Percentiles rank a stretch among this genome's conserved stretches.
phyloP scores from a whole-genome alignment of 2,797 vertebrate species.

The Zenarchopterus dispar region DNA sequence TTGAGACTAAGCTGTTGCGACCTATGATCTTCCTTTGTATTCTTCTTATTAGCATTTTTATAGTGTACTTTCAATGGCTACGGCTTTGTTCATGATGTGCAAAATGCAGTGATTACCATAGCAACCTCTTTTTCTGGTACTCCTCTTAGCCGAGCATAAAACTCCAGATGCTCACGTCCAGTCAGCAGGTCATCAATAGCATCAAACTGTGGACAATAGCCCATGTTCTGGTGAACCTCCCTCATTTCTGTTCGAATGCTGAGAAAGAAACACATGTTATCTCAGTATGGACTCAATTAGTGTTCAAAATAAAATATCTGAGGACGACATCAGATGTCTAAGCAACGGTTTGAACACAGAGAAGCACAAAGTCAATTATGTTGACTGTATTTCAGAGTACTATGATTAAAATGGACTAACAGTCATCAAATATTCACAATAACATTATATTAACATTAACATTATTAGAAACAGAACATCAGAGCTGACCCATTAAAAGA shows the following conservation, averaged over 20 bases:
- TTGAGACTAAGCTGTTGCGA: too few species aligned
- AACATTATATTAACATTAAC: neutral
- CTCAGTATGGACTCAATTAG: neutral
- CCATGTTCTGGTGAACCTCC: slow-evolving; percentile 93
- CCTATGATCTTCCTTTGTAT: too few species aligned
- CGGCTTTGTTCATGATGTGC: neutral
- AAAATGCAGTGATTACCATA: slow-evolving; percentile 83
- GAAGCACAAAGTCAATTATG: neutral
- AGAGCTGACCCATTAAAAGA: neutral
- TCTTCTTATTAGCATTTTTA: too few species aligned
- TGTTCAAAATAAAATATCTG: neutral
- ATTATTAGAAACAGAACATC: neutral
- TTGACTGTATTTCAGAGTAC: neutral
- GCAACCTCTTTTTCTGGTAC: slow-evolving; percentile 93
- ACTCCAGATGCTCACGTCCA: slow-evolving; percentile 94
- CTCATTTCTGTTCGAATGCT: slow-evolving; percentile 92
- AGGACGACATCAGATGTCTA: neutral
- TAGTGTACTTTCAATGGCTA: too few species aligned
- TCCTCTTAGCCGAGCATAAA: slow-evolving; percentile 93
- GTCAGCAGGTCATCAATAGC: slow-evolving; percentile 94
- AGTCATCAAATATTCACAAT: slow-evolving; percentile 26
- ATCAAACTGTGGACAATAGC: slow-evolving; percentile 98
- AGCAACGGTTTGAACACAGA: neutral
- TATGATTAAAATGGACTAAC: neutral
- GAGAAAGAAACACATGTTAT: neutral